phyloP scores from a whole-genome alignment of 1,140 invertebrate species.

The Musca domestica region DNA sequence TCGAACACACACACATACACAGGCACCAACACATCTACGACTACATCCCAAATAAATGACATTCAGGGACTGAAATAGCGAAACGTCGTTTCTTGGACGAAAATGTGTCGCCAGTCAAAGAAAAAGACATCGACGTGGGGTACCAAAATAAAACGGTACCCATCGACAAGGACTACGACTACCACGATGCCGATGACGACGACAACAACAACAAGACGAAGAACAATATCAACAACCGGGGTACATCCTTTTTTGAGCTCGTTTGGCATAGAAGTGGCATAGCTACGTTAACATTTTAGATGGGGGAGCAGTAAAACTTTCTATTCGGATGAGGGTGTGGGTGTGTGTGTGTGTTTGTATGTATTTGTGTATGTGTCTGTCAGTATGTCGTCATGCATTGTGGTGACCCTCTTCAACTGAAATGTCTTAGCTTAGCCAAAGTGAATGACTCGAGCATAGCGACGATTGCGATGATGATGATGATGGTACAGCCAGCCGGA shows the following conservation, averaged over 20 bases:
- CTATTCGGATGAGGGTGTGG: neutral
- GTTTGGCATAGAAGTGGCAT: too few species aligned
- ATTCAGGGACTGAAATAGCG: neutral
- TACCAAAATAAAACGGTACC: constrained; percentile 1
- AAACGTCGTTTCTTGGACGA: neutral
- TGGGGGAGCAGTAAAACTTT: too few species aligned
- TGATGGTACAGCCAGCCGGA: neutral
- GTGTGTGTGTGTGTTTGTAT: neutral
- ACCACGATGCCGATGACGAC: too few species aligned
- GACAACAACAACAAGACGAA: too few species aligned
- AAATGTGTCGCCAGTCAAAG: constrained; percentile 18
- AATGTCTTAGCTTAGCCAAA: constrained; percentile 20
- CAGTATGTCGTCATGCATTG: neutral
- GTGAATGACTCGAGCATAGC: constrained; percentile 13
- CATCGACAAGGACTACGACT: neutral
- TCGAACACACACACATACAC: neutral
- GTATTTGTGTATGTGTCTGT: neutral
- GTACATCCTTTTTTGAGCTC: too few species aligned
- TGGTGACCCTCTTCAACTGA: constrained; percentile 9
- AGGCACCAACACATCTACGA: neutral
- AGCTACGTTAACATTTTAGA: too few species aligned
- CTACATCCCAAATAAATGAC: too few species aligned
- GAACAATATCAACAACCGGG: too few species aligned
- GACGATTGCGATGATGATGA: neutral
- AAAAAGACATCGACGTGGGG: neutral